These are phyloP conservation scores for Cyphomyrmex costatus DNA, from an alignment of 1,140 invertebrate species.

Conservation along the genomic window DNA sequence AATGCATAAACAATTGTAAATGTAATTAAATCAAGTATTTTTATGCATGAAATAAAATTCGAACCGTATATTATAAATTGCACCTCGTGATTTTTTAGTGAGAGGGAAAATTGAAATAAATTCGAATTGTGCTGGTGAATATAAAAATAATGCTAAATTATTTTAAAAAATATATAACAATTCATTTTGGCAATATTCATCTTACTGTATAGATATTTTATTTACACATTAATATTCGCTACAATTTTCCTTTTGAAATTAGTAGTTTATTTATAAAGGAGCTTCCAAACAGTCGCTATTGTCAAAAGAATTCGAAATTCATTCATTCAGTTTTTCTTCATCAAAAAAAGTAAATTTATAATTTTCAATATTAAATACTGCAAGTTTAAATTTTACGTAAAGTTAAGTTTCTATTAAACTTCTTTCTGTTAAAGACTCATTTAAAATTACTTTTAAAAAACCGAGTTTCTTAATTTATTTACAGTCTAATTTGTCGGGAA, in stretches of 20 bases:
- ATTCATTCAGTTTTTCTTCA: neutral
- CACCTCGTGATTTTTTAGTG: neutral
- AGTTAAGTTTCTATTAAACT: conserved; percentile 48
- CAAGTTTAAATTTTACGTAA: neutral
- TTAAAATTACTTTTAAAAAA: conserved; percentile 38
- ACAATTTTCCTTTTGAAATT: conserved; percentile 71
- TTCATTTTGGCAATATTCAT: conserved; percentile 12
- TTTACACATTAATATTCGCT: conserved; percentile 75
- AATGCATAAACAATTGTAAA: too few relatives aligned
- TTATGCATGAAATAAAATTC: neutral
- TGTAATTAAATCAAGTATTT: neutral
- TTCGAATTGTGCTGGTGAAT: neutral
- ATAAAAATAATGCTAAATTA: neutral
- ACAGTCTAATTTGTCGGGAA: conserved; percentile 13
- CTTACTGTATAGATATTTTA: conserved; percentile 74
- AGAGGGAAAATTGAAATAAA: neutral
- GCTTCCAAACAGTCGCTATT: conserved; percentile 26
- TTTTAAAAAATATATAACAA: neutral
- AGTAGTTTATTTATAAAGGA: conserved; percentile 53
- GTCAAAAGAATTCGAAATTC: neutral
- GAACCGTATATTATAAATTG: neutral
- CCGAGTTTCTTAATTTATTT: conserved; percentile 12
- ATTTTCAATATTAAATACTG: conserved; percentile 2
- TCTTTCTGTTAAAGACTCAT: conserved; percentile 27
- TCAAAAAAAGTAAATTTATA: conserved; percentile 23